Conservation (phyloP, 2,888 invertebrate species). For the Lucinisca nassula region DNA sequence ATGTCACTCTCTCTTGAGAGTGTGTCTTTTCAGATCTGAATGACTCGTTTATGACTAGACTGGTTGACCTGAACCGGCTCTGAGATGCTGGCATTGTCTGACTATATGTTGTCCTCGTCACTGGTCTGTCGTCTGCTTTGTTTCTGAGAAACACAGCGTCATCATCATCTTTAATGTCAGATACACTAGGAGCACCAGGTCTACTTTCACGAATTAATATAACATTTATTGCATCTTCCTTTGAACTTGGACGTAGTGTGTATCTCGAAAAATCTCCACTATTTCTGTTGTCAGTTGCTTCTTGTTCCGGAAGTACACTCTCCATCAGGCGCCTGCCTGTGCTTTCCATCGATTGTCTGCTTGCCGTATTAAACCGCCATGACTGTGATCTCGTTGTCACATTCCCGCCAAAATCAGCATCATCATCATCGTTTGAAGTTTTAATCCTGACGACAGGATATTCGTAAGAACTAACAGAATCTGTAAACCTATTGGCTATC, state of each 20-base stretch:
- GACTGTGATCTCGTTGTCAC: slow-evolving; percentile 52
- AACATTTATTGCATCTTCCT: neutral
- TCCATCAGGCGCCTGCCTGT: neutral
- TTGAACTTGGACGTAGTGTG: neutral
- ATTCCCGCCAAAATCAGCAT: neutral
- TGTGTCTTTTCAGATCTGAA: slow-evolving; percentile 23
- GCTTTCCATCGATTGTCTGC: slow-evolving; percentile 5
- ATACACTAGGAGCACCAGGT: neutral
- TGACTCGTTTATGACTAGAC: slow-evolving; percentile 61
- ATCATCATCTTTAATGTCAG: slow-evolving; percentile 5
- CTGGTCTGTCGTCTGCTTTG: neutral
- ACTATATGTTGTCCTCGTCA: neutral
- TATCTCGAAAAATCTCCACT: neutral
- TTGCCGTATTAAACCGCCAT: slow-evolving; percentile 57
- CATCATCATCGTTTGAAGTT: neutral
- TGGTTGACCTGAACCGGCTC: slow-evolving; percentile 55
- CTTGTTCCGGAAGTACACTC: neutral
- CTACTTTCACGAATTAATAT: neutral
- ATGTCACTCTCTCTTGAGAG: neutral
- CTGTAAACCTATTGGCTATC: slow-evolving; percentile 53
- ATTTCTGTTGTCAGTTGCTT: neutral
- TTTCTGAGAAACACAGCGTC: neutral
- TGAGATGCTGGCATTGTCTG: neutral
- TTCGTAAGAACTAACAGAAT: slow-evolving; percentile 57
- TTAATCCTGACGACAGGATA: slow-evolving; percentile 32